Evolutionary conservation across 2,888 invertebrate species (phyloP), one percentile per base, ranked within the genome.

Genomic region (Thymelicus sylvestris): DNA sequence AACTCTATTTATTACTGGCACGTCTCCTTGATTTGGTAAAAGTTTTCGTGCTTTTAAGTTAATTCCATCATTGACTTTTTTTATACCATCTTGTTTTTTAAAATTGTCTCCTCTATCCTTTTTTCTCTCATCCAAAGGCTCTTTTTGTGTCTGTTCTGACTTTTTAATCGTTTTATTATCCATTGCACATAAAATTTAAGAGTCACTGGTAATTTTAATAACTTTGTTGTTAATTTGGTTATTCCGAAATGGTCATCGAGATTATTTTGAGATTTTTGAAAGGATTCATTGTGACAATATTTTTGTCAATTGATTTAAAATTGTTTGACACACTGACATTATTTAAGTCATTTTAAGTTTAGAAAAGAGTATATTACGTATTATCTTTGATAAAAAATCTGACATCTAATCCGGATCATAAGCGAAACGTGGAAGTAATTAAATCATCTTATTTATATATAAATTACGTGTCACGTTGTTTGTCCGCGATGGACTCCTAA

Each of bases 71-170:
- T 62, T 66, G 6, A 38, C 63, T 12, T n/a, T 24, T 63, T 57
- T 68, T 2, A 15, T 13, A 50, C 12, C 50, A 62, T 62, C 60
- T 65, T 65, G 41, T 12, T 79, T 41, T 68, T 75, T 7, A 75
- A 75, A 10, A 31, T 61, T 75, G 76, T 83, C 77, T 65, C 80
- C 47, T 76, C 76, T 62, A 48, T 71, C 68, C 77, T 74, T 75
- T 63, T 73, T 78, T 74, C 75, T 76, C 52, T 70, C 76, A 48
- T 75, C 75, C 0, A 65, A 48, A 13, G n/a, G 31, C 59, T 72
- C 72, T 69, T 60, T 66, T 6, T 62, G 64, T 12, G 13, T 41
- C 60, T 47, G 59, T 60, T 72, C 39, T n/a, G 50, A 24, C 24
- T 41, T 59, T 12, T 48, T 59, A 2, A 24, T n/a, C 41, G 38